phyloP scores from a whole-genome alignment of 2,888 invertebrate species.

The Lasioglossum pauxillum region DNA sequence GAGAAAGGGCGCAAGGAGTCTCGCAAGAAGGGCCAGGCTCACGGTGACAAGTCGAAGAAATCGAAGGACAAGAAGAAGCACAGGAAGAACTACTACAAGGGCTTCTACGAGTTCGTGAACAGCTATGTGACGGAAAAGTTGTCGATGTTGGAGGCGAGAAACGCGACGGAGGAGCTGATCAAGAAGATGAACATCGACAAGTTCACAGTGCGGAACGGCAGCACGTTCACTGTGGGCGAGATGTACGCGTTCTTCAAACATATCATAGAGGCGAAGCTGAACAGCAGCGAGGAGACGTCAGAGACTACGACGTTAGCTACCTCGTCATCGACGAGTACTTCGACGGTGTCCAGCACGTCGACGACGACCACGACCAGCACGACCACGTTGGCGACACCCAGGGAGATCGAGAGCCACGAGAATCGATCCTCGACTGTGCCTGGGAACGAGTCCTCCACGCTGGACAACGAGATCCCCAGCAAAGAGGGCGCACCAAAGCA shows the following conservation, averaged over 20 bases:
- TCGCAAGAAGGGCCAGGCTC: conserved; percentile 71
- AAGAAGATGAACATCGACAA: conserved; percentile 81
- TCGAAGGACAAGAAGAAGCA: conserved; percentile 78
- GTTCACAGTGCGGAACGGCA: conserved; percentile 80
- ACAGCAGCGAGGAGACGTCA: conserved; percentile 63
- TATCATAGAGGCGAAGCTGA: conserved; percentile 83
- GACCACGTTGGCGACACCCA: conserved; percentile 47
- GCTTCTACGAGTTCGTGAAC: conserved; percentile 83
- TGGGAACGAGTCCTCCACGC: conserved; percentile 64
- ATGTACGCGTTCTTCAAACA: conserved; percentile 84
- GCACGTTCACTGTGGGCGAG: conserved; percentile 81
- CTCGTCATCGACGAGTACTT: conserved; percentile 12
- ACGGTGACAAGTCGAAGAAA: conserved; percentile 72
- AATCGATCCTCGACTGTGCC: conserved; percentile 64
- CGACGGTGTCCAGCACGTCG: conserved; percentile 30
- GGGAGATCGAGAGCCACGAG: conserved; percentile 47
- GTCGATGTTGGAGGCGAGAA: conserved; percentile 76
- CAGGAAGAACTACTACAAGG: conserved; percentile 80
- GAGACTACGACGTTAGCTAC: conserved; percentile 13
- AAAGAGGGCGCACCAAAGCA: conserved; percentile 78
- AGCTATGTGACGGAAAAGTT: conserved; percentile 80
- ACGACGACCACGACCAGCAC: conserved; percentile 15
- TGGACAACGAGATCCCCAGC: conserved; percentile 81
- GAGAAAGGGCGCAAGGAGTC: conserved; percentile 79
- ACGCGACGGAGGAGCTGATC: conserved; percentile 80